A percentile compares a stretch with the other conserved stretches of the same genome.
These are phyloP conservation scores for Gobio gobio DNA, from an alignment of 2,113 vertebrate genomes.

Conservation along the genomic window DNA sequence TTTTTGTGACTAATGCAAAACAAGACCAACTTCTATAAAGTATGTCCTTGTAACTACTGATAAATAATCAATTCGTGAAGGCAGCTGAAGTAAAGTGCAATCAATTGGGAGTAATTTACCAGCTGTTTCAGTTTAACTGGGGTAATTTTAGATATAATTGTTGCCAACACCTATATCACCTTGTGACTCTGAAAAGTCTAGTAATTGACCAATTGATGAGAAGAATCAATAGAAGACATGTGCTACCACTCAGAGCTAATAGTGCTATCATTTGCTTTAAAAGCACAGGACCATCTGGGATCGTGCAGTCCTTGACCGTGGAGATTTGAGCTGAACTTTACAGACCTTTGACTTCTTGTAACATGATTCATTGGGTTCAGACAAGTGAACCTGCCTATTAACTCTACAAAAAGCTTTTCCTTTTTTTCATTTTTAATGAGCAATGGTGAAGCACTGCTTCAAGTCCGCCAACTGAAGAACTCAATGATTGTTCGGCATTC, in stretches of 20 bases:
- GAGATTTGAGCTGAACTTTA: constrained; percentile 38
- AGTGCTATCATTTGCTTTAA: constrained; percentile 47
- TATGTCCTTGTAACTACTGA: constrained; percentile 49
- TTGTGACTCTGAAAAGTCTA: constrained; percentile 53
- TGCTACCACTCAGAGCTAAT: constrained; percentile 60
- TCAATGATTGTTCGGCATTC: constrained; percentile 22
- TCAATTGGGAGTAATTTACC: constrained; percentile 61
- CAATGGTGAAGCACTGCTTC: not conserved
- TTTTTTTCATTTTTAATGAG: not conserved
- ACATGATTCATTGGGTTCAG: constrained; percentile 41
- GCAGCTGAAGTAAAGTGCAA: constrained; percentile 49
- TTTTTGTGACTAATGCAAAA: constrained; percentile 26
- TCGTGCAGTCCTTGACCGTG: constrained; percentile 43
- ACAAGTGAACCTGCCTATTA: constrained; percentile 5
- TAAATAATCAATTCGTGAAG: constrained; percentile 55
- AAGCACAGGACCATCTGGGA: constrained; percentile 57
- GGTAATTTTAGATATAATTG: constrained; percentile 60
- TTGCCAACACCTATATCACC: constrained; percentile 57
- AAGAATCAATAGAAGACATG: constrained; percentile 62
- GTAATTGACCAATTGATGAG: constrained; percentile 59
- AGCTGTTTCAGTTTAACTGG: constrained; percentile 61
- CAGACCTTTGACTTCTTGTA: constrained; percentile 47
- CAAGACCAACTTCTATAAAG: constrained; percentile 10
- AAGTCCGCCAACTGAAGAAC: constrained; percentile 3
- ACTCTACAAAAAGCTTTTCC: constrained; percentile 6